Evolutionary conservation across 2,113 vertebrate genomes (phyloP).

Genomic region (Phaethon lepturus): DNA sequence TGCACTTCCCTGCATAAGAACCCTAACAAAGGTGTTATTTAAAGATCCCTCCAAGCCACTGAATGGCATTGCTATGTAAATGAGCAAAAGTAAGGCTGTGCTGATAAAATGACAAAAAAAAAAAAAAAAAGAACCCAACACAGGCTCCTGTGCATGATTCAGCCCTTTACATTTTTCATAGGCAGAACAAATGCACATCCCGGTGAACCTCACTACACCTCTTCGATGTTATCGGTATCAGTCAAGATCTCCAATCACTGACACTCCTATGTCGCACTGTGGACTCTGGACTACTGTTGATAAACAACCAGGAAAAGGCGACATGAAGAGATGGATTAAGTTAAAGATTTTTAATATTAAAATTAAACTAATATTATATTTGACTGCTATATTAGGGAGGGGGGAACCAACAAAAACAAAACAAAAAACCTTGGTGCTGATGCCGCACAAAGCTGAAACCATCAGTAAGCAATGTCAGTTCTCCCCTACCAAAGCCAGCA

Average conservation of each 20-base stretch:
- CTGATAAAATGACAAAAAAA: neutral
- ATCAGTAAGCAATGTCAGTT: accelerated
- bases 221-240: accelerated
- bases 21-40: conserved; percentile 59
- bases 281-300: neutral
- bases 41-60: neutral
- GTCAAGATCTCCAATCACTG: neutral
- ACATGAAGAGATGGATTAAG: neutral
- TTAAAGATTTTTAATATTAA: neutral
- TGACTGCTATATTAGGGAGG: neutral
- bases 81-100: neutral
- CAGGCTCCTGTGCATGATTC: neutral
- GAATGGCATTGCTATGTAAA: neutral
- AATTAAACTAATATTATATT: neutral
- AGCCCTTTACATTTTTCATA: neutral
- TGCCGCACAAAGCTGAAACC: neutral
- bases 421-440: accelerated
- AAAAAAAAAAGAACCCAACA: too few relatives aligned
- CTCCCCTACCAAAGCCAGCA: neutral
- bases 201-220: neutral
- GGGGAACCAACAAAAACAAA: accelerated
- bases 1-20: conserved; percentile 22
- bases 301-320: neutral
- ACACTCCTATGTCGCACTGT: accelerated
- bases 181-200: neutral